These are phyloP conservation scores for Pachypeltis micranthus DNA, from an alignment of 1,140 invertebrate species.

Conservation along the genomic window DNA sequence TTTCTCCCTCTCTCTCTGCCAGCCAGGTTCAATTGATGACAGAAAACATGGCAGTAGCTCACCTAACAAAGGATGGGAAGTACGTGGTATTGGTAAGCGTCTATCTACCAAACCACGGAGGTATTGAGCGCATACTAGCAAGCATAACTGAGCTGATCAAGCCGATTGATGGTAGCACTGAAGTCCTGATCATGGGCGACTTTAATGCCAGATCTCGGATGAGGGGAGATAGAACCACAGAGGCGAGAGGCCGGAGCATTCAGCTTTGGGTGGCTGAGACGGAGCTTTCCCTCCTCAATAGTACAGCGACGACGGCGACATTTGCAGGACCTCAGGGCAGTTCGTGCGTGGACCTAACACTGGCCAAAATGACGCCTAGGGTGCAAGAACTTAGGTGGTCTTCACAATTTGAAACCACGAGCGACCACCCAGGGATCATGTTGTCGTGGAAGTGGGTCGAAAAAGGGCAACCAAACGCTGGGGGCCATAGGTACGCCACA, in stretches of 20 bases:
- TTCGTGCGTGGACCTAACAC: background rate
- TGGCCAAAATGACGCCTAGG: background rate
- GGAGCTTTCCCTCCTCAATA: background rate
- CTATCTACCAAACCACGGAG: background rate
- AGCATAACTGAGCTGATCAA: background rate
- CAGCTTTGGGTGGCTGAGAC: background rate
- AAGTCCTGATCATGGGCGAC: background rate
- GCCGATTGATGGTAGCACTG: background rate
- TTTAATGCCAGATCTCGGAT: background rate
- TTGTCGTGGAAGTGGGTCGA: background rate
- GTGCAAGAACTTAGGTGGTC: background rate
- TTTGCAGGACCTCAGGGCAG: background rate
- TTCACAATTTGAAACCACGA: background rate
- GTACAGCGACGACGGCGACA: background rate
- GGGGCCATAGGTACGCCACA: background rate
- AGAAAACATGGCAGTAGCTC: background rate
- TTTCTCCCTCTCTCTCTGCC: no score
- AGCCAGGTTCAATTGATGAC: background rate
- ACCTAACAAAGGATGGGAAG: background rate
- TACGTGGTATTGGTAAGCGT: background rate
- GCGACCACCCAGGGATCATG: background rate
- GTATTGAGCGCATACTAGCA: background rate
- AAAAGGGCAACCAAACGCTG: background rate
- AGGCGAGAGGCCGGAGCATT: background rate
- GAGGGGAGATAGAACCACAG: background rate